Evolutionary conservation across 2,113 vertebrate species (phyloP).

Genomic region (Anhinga anhinga): DNA sequence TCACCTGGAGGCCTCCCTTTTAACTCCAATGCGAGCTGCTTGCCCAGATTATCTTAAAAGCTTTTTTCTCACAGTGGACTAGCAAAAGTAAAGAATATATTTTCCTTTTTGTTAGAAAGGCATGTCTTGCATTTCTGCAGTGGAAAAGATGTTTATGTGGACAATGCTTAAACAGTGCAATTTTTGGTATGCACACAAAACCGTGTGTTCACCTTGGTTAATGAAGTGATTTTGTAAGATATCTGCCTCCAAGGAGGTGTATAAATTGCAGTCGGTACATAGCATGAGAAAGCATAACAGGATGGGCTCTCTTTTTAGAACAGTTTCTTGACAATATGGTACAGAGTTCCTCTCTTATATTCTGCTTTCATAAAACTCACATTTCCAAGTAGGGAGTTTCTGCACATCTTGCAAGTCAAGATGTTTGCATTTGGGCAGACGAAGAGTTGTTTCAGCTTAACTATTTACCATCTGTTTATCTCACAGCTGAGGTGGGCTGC

Average conservation of each 20-base stretch:
- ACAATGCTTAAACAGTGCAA: neutral
- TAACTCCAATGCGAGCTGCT: neutral
- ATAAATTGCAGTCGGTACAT: neutral
- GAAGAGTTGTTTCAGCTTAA: neutral
- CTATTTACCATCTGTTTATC: neutral
- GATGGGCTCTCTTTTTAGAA: neutral
- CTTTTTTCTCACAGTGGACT: neutral
- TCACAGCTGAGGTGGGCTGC: accelerated
- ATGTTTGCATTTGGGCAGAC: accelerated
- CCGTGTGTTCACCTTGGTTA: neutral
- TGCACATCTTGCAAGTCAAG: neutral
- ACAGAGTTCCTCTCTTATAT: neutral
- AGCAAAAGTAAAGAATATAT: neutral
- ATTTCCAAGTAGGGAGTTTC: neutral
- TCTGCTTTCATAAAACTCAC: neutral
- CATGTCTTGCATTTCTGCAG: neutral
- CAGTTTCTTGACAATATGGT: neutral
- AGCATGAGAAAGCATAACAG: neutral
- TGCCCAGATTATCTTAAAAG: neutral
- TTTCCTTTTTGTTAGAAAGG: neutral
- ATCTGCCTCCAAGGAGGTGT: neutral
- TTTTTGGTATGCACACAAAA: neutral
- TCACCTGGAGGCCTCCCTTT: neutral
- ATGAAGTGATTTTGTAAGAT: neutral
- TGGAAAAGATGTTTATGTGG: neutral